A percentile compares a stretch with the other conserved stretches of the same genome.
These are phyloP conservation scores for Thinocorus orbignyianus DNA, from an alignment of 2,113 vertebrate genomes.

Conservation along the genomic window DNA sequence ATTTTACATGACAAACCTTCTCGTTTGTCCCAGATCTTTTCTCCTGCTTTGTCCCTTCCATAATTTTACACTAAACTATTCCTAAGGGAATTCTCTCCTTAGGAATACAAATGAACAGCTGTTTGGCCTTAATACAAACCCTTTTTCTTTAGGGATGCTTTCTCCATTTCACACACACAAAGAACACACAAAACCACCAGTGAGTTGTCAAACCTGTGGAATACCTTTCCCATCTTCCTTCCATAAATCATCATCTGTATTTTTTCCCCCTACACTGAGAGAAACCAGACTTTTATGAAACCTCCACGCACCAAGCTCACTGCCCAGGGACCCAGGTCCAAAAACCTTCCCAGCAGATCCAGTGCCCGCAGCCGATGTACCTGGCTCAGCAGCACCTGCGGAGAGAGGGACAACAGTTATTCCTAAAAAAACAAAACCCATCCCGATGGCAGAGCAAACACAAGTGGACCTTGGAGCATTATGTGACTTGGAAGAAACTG, in stretches of 20 bases:
- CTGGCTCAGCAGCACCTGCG: slow-evolving; percentile 96
- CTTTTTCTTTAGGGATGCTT: neutral
- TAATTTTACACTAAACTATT: neutral
- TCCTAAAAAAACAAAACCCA: neutral
- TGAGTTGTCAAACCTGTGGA: neutral
- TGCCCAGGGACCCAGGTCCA: slow-evolving; percentile 98
- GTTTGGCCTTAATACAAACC: neutral
- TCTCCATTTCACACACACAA: neutral
- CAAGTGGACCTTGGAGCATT: rapidly evolving
- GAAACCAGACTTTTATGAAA: rapidly evolving
- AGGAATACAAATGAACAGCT: neutral
- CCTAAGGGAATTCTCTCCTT: neutral
- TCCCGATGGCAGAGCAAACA: rapidly evolving
- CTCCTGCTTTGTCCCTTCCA: neutral
- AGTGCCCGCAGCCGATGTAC: slow-evolving; percentile 94
- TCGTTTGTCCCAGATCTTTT: neutral
- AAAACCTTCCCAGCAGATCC: slow-evolving; percentile 90
- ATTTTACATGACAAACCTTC: neutral
- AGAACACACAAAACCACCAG: neutral
- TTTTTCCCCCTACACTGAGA: neutral
- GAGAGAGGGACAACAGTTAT: neutral
- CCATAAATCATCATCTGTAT: neutral
- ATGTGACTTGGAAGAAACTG: rapidly evolving
- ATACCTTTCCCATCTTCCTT: neutral
- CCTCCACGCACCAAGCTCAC: slow-evolving; percentile 89